Conservation (phyloP, 2,888 invertebrate genomes). For the Amaurobius ferox region DNA sequence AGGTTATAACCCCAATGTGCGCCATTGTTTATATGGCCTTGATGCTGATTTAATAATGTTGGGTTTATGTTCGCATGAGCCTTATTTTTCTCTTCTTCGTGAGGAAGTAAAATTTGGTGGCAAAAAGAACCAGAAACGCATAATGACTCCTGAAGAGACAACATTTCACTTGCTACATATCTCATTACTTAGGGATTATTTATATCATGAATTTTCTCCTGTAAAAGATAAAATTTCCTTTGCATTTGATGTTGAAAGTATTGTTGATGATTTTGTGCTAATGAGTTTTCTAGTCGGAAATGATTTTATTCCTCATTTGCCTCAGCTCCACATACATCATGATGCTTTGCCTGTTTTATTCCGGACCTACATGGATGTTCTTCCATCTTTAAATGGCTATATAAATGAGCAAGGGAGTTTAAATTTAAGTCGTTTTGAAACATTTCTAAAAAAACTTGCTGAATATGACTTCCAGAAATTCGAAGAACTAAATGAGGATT, state of each 20-base stretch:
- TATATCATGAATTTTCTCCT: constrained; percentile 90
- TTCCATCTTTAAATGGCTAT: constrained; percentile 92
- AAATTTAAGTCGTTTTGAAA: constrained; percentile 89
- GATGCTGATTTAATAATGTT: constrained; percentile 99
- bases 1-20: constrained; percentile 90
- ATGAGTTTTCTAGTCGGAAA: constrained; percentile 99
- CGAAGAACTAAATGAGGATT: constrained; percentile 80
- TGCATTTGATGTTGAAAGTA: constrained; percentile 88
- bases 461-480: constrained; percentile 78
- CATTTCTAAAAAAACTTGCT: constrained; percentile 80
- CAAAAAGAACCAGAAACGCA: constrained; percentile 77
- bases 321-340: constrained; percentile 93
- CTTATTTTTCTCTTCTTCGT: constrained; percentile 93
- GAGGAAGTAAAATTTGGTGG: constrained; percentile 86
- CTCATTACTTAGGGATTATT: constrained; percentile 92
- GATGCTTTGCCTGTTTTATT: constrained; percentile 93
- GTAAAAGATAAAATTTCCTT: constrained; percentile 80
- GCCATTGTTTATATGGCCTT: constrained; percentile 97
- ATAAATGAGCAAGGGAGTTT: constrained; percentile 93
- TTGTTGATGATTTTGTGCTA: constrained; percentile 98
- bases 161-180: constrained; percentile 95
- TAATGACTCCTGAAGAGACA: constrained; percentile 89
- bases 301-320: constrained; percentile 97
- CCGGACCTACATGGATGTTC: constrained; percentile 89
- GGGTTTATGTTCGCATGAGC: constrained; percentile 95